Conservation (phyloP, 2,797 vertebrate species). For the Pipistrellus nathusii region DNA sequence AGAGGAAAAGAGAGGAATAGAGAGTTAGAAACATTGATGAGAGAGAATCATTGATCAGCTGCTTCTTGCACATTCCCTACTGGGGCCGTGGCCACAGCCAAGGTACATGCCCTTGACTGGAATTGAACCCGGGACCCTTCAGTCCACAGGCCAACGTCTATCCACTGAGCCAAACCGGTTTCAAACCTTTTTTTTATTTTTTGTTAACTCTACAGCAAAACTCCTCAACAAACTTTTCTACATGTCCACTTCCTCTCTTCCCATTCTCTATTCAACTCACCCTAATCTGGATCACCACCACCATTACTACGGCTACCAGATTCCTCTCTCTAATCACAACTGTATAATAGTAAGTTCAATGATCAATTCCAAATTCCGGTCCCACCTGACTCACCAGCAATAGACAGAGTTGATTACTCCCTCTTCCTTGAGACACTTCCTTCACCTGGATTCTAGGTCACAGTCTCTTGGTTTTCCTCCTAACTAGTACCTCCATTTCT, state of each 20-base stretch:
- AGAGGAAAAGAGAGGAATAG: no score
- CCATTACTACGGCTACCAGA: not conserved
- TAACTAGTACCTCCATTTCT: not conserved
- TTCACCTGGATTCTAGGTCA: not conserved
- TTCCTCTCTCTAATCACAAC: not conserved
- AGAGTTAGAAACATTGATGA: no score
- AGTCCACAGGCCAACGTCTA: no score
- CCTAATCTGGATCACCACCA: not conserved
- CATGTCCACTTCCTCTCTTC: not conserved
- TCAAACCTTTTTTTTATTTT: not conserved
- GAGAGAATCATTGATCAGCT: no score
- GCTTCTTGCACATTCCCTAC: no score
- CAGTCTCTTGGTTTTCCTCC: not conserved
- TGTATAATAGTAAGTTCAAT: not conserved
- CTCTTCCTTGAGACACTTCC: not conserved
- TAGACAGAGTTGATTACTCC: not conserved
- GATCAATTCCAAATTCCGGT: not conserved
- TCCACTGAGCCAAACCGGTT: no score
- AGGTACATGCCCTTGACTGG: no score
- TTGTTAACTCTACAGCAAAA: not conserved
- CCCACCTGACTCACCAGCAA: not conserved
- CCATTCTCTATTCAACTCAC: not conserved
- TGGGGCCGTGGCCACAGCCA: no score
- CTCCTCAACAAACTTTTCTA: not conserved
- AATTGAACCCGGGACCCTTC: no score